These are phyloP conservation scores for Channa striata DNA, from an alignment of 2,797 vertebrate species.

Conservation along the genomic window DNA sequence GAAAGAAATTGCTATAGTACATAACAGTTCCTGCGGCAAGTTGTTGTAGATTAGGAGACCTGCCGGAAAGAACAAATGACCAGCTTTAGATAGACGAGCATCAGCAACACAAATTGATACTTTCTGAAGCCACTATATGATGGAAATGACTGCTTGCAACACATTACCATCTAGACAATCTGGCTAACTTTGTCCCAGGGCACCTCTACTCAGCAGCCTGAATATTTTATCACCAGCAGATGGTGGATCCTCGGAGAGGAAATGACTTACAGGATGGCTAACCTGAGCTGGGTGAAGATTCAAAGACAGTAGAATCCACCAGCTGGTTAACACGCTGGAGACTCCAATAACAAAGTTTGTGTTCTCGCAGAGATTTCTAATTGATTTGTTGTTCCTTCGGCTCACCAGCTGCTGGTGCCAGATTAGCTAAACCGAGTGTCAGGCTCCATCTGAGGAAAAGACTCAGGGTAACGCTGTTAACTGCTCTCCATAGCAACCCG, in stretches of 20 bases:
- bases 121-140: constrained; percentile 1
- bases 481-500: constrained; percentile 10
- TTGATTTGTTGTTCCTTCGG: constrained; percentile 68
- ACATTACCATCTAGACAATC: constrained; percentile 53
- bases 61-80: background rate
- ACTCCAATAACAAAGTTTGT: constrained; percentile 63
- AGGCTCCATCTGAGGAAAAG: constrained; percentile 44
- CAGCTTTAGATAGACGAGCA: background rate
- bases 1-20: constrained; percentile 4
- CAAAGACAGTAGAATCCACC: constrained; percentile 63
- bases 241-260: constrained; percentile 59
- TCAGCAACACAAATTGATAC: background rate
- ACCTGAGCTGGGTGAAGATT: constrained; percentile 64
- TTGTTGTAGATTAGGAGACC: constrained; percentile 8
- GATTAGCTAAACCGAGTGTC: constrained; percentile 61
- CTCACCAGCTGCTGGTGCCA: constrained; percentile 69
- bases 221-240: constrained; percentile 65
- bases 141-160: constrained; percentile 42
- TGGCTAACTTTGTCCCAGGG: constrained; percentile 55
- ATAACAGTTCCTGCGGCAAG: background rate
- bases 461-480: constrained; percentile 45
- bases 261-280: constrained; percentile 63
- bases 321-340: constrained; percentile 72
- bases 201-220: constrained; percentile 33
- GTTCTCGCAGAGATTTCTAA: constrained; percentile 65